Evolutionary conservation across 2,797 vertebrate species (phyloP), one percentile per base, ranked within the genome.

Genomic region (Ctenosaura bakeri): DNA sequence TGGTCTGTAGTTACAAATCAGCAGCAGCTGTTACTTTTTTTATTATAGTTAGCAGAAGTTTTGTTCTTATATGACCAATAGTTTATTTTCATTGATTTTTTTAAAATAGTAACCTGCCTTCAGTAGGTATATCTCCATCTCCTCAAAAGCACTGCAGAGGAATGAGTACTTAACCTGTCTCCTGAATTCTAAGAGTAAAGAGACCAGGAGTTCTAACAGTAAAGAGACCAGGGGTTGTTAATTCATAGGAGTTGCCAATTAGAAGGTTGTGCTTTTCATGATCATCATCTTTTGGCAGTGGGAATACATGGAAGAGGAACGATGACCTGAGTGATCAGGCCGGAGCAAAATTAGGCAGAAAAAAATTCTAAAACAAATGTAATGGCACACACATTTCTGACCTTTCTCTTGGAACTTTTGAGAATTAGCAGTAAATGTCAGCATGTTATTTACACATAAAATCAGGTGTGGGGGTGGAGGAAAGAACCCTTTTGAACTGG

Each of bases 401-500:
- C 87, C 56, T 54, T 56, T 88, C 46, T 24, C 35, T 46, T 81
- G 77, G 66, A 81, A 69, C 64, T n/a, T 88, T 69, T 52, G 50
- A 88, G 32, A 71, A 88, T 81, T 69, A 81, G 24, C 24, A 42
- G 13, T 82, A 88, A 88, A 88, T 83, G 69, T 89, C n/a, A 83
- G 18, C 52, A 62, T 35, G 38, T 32, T 50, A 81, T 73, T 86
- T 35, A 35, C 38, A 81, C 77, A 86, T 81, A 85, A 89, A 38
- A 83, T 69, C 42, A 54, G 22, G 14, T 78, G 35, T 71, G 26
- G 38, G 35, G 90, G 86, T 76, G 74, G 54, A 92, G 62, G 16
- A 64, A 88, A 71, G 77, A 73, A 73, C 42, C n/a, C 46, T 62
- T 38, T 22, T 81, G 52, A 10, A 50, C 50, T 86, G 66, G 76